A percentile compares a stretch with the other conserved stretches of the same genome.
These are phyloP conservation scores for Rhyacichthys aspro DNA, from an alignment of 2,797 vertebrate species.

Conservation along the genomic window DNA sequence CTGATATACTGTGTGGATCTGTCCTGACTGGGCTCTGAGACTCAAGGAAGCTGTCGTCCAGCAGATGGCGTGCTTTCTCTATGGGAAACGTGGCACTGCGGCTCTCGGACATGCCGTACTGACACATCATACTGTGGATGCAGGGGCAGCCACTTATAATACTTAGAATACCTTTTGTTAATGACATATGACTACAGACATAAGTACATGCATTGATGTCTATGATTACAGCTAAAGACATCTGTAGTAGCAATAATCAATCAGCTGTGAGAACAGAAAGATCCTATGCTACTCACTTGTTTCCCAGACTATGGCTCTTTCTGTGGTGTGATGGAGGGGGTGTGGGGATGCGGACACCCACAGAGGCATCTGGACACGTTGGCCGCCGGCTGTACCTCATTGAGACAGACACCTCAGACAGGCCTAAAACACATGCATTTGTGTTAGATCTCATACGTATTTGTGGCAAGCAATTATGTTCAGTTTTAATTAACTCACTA, in stretches of 20 bases:
- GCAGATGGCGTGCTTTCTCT: constrained; percentile 90
- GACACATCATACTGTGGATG: constrained; percentile 90
- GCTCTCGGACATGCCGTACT: constrained; percentile 91
- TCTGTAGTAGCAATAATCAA: too few species aligned
- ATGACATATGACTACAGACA: too few species aligned
- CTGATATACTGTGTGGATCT: constrained; percentile 69
- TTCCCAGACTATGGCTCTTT: constrained; percentile 97
- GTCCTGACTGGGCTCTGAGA: constrained; percentile 87
- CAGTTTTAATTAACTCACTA: too few species aligned
- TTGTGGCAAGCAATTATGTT: not conserved
- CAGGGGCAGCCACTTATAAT: not conserved
- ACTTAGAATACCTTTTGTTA: too few species aligned
- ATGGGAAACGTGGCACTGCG: constrained; percentile 92
- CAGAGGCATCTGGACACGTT: constrained; percentile 92
- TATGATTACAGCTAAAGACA: too few species aligned
- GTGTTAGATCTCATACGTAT: not conserved
- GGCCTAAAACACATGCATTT: constrained; percentile 74
- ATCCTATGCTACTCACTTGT: constrained; percentile 85
- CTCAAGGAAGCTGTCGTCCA: constrained; percentile 97
- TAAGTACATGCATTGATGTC: too few species aligned
- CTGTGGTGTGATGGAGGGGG: constrained; percentile 92
- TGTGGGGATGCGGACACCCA: constrained; percentile 86
- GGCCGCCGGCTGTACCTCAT: constrained; percentile 88
- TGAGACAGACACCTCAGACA: constrained; percentile 82
- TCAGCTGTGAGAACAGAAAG: not conserved